Evolutionary conservation across 2,888 invertebrate genomes (phyloP), one percentile per base, ranked within the genome.

Genomic region (Rugalucina vietnamica): DNA sequence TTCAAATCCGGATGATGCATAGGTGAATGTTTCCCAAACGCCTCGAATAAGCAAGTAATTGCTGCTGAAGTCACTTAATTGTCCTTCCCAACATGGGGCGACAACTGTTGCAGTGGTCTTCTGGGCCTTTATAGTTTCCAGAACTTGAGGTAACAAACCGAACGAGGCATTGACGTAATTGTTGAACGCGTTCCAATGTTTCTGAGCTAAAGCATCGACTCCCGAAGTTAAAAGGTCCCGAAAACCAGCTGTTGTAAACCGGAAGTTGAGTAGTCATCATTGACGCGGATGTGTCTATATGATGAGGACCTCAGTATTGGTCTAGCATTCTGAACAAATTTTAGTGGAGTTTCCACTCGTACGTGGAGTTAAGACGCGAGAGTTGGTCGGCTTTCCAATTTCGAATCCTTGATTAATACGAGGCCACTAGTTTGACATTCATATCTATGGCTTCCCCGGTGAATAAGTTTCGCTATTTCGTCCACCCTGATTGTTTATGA

Each of bases 271-370:
- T 57, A 5, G 76, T 60, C 57, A 60, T 54, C 24, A 76, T 36
- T 12, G 76, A 76, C 37, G 76, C 76, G 50, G 60, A 74, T 32
- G 34, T 29, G 37, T 76, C 76, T 60, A 76, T 76, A 2, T 32
- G 21, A 37, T 57, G 76, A 10, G 76, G 72, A 14, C 54, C 54
- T 57, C 32, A 75, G 29, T 27, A 69, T 4, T 32, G 12, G 21
- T 69, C 69, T 24, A 69, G 18, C 21, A 69, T 5, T 10, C 69
- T 4, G 29, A 69, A 69, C 69, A 69, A 14, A 27, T 69, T 69
- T 69, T 24, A 32, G 24, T 69, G 69, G 8, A 69, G 29, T 69
- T 69, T 69, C 69, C 69, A 69, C 29, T 69, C 69, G 69, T 69
- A 69, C 21, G 69, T 69, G 36, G 69, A 69, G 69, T 36, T 36